A percentile compares a stretch with the other conserved stretches of the same genome.
phyloP scores from a whole-genome alignment of 2,113 vertebrate species.

The Erinaceus europaeus region DNA sequence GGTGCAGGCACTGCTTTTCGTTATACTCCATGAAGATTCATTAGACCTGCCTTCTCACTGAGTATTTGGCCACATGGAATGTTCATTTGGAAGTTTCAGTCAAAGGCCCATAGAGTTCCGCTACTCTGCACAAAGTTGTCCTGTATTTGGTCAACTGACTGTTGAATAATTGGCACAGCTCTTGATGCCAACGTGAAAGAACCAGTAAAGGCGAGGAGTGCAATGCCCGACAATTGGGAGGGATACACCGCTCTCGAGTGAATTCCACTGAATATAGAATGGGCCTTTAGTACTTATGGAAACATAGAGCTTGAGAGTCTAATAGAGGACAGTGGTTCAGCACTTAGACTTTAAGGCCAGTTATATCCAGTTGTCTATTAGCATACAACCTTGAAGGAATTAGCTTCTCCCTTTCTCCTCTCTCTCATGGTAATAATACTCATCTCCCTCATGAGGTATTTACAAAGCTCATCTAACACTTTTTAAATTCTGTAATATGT shows the following conservation, averaged over 20 bases:
- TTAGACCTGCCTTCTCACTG: conserved; percentile 64
- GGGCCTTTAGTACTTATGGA: background rate
- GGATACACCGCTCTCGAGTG: background rate
- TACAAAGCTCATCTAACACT: background rate
- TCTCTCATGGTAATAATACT: background rate
- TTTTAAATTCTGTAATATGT: no score
- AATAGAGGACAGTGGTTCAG: background rate
- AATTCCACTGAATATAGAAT: background rate
- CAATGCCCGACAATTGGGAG: background rate
- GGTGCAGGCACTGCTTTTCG: conserved; percentile 28
- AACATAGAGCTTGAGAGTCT: background rate
- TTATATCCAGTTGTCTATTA: background rate
- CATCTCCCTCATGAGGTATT: background rate
- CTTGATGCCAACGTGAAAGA: conserved; percentile 54
- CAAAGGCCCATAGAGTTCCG: conserved; percentile 55
- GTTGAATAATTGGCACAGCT: conserved; percentile 73
- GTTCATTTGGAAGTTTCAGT: conserved; percentile 70
- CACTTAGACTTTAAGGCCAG: background rate
- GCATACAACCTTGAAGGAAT: background rate
- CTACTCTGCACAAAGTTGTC: conserved; percentile 64
- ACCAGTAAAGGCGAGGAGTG: conserved; percentile 9
- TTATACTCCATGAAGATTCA: conserved; percentile 38
- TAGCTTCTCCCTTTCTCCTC: background rate
- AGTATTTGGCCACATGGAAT: conserved; percentile 60
- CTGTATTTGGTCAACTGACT: conserved; percentile 78